Conservation (phyloP, 2,797 vertebrate species). For the Melanotaenia pygmaea region DNA sequence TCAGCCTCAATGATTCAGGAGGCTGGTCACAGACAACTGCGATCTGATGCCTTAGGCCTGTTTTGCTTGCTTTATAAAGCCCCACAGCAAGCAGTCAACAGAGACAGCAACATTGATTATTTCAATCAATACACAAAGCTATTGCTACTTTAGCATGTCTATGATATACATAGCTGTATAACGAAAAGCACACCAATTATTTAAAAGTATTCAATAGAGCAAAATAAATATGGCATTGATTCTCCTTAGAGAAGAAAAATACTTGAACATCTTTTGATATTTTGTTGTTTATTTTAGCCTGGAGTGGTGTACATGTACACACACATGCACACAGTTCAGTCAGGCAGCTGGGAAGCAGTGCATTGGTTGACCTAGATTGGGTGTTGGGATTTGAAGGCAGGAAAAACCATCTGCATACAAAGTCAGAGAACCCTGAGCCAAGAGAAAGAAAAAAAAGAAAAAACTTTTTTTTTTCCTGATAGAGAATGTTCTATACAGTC, state of each 20-base stretch:
- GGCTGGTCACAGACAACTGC: constrained; percentile 63
- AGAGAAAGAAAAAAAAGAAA: constrained; percentile 45
- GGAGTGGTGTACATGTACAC: constrained; percentile 30
- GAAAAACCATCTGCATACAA: constrained; percentile 75
- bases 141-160: constrained; percentile 56
- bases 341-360: constrained; percentile 62
- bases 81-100: constrained; percentile 49
- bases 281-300: constrained; percentile 53
- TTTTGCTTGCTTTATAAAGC: constrained; percentile 61
- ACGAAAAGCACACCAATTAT: constrained; percentile 47
- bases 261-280: constrained; percentile 31
- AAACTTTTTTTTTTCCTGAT: constrained; percentile 15
- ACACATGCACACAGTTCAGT: constrained; percentile 55
- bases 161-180: constrained; percentile 45
- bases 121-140: constrained; percentile 65
- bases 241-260: constrained; percentile 39
- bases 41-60: constrained; percentile 59
- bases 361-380: constrained; percentile 81
- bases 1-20: constrained; percentile 50
- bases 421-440: constrained; percentile 63
- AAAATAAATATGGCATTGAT: constrained; percentile 42
- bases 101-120: constrained; percentile 68
- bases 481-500: constrained; percentile 9
- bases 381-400: constrained; percentile 66
- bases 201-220: constrained; percentile 9